Percentiles rank a stretch among this genome's conserved stretches.
These are phyloP conservation scores for Aphis gossypii DNA, from an alignment of 1,140 invertebrate species.

Conservation along the genomic window DNA sequence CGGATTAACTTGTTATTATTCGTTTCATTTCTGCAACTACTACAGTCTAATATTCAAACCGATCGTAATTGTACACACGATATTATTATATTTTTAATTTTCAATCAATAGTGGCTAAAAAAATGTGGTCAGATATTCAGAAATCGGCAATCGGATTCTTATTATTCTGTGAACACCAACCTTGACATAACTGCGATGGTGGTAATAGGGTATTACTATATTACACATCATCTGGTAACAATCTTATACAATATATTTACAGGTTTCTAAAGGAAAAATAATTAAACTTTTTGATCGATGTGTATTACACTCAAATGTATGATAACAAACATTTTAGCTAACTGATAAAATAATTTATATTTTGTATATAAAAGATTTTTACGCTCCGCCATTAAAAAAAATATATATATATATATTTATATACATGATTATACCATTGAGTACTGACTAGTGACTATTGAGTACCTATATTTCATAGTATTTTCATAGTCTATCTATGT, in stretches of 20 bases:
- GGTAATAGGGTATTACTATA: neutral
- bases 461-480: too few species aligned
- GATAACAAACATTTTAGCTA: neutral
- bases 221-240: neutral
- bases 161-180: neutral
- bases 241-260: neutral
- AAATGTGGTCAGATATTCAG: neutral
- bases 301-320: neutral
- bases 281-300: neutral
- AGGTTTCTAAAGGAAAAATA: neutral
- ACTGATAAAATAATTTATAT: neutral
- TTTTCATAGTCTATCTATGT: too few species aligned
- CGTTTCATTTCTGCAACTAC: neutral
- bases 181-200: neutral
- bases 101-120: neutral
- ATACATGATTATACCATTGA: too few species aligned
- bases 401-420: too few species aligned
- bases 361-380: neutral
- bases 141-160: neutral
- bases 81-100: neutral
- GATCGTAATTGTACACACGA: neutral
- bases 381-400: neutral
- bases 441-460: too few species aligned
- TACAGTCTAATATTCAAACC: neutral
- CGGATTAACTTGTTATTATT: neutral